Conservation (phyloP, 2,113 vertebrate species). For the Aldabrachelys gigantea region DNA sequence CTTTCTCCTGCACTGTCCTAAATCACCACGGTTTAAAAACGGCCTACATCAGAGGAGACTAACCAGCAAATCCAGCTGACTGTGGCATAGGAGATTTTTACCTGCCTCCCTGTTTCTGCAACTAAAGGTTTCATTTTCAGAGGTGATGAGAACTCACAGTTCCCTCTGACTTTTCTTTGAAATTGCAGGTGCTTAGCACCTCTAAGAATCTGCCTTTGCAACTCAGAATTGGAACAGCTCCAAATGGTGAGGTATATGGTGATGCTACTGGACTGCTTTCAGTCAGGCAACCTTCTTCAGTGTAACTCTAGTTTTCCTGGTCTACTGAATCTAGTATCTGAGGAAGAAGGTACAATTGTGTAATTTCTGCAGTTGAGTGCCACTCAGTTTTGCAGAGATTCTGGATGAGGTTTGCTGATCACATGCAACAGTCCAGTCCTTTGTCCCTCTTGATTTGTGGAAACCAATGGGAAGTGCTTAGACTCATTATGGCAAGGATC, state of each 20-base stretch:
- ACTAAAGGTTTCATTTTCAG: neutral
- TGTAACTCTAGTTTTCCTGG: neutral
- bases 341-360: neutral
- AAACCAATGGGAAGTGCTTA: neutral
- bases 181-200: neutral
- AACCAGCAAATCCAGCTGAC: neutral
- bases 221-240: neutral
- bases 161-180: neutral
- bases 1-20: neutral
- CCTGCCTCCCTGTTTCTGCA: neutral
- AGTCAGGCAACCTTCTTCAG: neutral
- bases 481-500: neutral
- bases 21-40: accelerated
- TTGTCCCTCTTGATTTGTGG: neutral
- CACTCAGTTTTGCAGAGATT: neutral
- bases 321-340: neutral
- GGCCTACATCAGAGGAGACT: neutral
- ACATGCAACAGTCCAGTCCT: neutral
- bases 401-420: neutral
- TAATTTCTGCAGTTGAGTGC: neutral
- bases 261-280: neutral
- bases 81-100: neutral
- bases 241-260: neutral
- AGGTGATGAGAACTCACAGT: neutral
- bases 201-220: neutral